Evolutionary conservation across 2,797 vertebrate genomes (phyloP).

Genomic region (Alauda arvensis): DNA sequence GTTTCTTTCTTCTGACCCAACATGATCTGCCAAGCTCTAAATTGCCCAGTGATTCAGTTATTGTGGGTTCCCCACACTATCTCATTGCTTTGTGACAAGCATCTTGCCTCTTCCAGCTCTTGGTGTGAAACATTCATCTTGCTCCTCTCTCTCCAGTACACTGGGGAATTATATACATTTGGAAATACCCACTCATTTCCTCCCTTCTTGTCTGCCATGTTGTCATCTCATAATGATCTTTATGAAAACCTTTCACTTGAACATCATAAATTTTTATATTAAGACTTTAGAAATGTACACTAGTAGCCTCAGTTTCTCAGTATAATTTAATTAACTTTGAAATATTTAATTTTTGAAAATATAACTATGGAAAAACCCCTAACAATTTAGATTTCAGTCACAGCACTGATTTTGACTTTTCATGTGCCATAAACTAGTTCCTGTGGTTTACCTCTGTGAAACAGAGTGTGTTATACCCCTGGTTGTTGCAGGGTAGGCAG

Average conservation of each 20-base stretch:
- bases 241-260: not conserved
- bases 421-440: not conserved
- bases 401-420: not conserved
- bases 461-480: not conserved
- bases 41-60: not conserved
- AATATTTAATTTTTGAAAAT: not conserved
- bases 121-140: not conserved
- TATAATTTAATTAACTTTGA: not conserved
- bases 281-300: not conserved
- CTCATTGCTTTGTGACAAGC: not conserved
- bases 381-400: constrained; percentile 1
- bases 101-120: not conserved
- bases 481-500: not conserved
- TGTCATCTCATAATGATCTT: not conserved
- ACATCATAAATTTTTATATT: not conserved
- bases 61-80: not conserved
- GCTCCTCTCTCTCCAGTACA: not conserved
- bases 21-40: not conserved
- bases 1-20: not conserved
- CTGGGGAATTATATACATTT: not conserved
- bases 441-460: not conserved
- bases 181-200: not conserved
- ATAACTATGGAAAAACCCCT: not conserved
- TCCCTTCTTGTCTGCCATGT: not conserved
- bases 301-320: not conserved